phyloP scores from a whole-genome alignment of 2,888 invertebrate genomes.

The Rhopalosiphum nymphaeae region DNA sequence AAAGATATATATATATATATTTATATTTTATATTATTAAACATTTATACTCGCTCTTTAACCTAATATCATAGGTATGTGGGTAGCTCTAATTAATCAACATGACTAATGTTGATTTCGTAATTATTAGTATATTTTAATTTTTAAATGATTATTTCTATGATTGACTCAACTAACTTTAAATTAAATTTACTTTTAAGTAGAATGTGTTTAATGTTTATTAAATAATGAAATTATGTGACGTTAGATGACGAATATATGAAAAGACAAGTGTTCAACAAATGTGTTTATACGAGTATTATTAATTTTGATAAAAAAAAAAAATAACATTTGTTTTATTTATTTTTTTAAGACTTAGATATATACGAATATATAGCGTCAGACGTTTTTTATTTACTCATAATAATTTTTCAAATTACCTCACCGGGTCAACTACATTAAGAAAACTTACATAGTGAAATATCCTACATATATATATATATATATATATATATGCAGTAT shows the following conservation, averaged over 20 bases:
- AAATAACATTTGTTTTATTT: neutral
- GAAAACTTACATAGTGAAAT: neutral
- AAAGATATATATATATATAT: neutral
- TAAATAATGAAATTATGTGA: neutral
- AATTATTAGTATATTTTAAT: neutral
- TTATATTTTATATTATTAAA: neutral
- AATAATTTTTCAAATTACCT: neutral
- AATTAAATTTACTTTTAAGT: neutral
- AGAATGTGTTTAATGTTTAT: neutral
- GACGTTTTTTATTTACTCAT: neutral
- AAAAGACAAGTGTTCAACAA: slow-evolving; percentile 20
- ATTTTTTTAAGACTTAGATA: neutral
- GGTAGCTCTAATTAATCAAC: neutral
- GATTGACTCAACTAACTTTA: neutral
- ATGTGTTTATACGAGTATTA: neutral
- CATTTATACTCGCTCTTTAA: neutral
- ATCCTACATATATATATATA: neutral
- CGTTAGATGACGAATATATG: neutral
- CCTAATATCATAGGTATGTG: neutral
- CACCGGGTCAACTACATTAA: neutral
- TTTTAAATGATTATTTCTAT: neutral
- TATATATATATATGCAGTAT: neutral
- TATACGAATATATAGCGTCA: neutral
- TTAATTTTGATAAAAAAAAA: slow-evolving; percentile 2
- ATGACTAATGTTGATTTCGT: neutral